Evolutionary conservation across 2,797 vertebrate genomes (phyloP).

Genomic region (Odontamblyopus lacepedii): DNA sequence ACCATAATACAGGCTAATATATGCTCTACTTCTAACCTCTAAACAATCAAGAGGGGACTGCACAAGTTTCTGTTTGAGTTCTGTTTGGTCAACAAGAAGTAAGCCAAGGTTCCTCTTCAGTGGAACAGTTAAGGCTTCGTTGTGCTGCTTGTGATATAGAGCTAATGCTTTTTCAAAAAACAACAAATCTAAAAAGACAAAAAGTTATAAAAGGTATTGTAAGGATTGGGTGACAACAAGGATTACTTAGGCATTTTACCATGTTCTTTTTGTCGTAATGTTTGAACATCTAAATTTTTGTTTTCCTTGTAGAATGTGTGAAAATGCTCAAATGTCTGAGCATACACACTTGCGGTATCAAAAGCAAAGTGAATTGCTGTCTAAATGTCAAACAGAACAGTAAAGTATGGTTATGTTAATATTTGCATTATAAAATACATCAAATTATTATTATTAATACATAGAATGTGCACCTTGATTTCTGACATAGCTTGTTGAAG

Average conservation of each 20-base stretch:
- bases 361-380: slow-evolving; percentile 79
- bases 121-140: slow-evolving; percentile 73
- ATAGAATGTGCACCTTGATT: slow-evolving; percentile 75
- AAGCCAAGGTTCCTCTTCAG: slow-evolving; percentile 80
- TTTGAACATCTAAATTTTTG: slow-evolving; percentile 80
- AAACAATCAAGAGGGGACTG: slow-evolving; percentile 82
- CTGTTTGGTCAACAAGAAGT: slow-evolving; percentile 82
- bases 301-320: slow-evolving; percentile 82
- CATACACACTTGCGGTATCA: slow-evolving; percentile 75
- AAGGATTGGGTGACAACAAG: background rate
- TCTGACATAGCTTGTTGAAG: slow-evolving; percentile 70
- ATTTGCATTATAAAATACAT: background rate
- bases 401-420: background rate
- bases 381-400: slow-evolving; percentile 56
- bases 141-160: slow-evolving; percentile 80
- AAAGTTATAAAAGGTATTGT: background rate
- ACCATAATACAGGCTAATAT: background rate
- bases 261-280: slow-evolving; percentile 76
- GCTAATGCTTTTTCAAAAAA: slow-evolving; percentile 81
- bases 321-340: slow-evolving; percentile 80
- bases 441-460: background rate
- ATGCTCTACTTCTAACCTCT: slow-evolving; percentile 72
- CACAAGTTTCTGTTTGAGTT: slow-evolving; percentile 79
- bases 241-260: slow-evolving; percentile 63
- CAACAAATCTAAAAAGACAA: slow-evolving; percentile 69